Evolutionary conservation across 2,113 vertebrate genomes (phyloP).

Genomic region (Psammodynastes pulverulentus): DNA sequence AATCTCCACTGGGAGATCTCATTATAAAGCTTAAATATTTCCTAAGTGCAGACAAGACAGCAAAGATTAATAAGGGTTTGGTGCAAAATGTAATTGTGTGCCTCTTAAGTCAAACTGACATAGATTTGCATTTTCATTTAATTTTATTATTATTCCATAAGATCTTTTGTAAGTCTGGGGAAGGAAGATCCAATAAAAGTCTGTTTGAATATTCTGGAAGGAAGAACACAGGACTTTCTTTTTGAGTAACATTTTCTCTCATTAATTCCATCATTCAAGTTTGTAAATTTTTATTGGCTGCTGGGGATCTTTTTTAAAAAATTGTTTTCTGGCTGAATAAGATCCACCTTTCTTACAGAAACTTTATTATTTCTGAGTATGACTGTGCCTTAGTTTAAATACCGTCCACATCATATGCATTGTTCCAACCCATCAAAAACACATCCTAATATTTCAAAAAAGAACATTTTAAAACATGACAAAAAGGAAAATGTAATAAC

Average conservation of each 20-base stretch:
- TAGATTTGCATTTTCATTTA: constrained; percentile 36
- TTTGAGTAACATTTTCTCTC: constrained; percentile 46
- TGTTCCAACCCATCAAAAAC: not conserved
- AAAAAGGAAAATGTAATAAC: not conserved
- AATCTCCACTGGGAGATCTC: constrained; percentile 17
- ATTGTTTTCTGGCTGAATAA: constrained; percentile 46
- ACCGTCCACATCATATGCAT: not conserved
- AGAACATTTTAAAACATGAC: not conserved
- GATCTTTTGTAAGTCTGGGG: constrained; percentile 44
- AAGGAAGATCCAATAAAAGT: constrained; percentile 49
- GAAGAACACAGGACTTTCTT: constrained; percentile 30
- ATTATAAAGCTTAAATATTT: not conserved
- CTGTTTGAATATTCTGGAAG: constrained; percentile 38
- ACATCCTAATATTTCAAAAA: not conserved
- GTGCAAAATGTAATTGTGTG: constrained; percentile 56
- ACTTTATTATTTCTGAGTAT: not conserved
- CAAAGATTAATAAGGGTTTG: constrained; percentile 43
- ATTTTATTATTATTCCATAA: not conserved
- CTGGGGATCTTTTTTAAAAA: constrained; percentile 57
- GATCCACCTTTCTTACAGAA: not conserved
- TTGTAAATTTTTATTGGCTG: constrained; percentile 56
- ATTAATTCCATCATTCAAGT: constrained; percentile 49
- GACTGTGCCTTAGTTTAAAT: not conserved
- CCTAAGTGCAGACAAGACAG: constrained; percentile 48
- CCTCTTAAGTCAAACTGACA: constrained; percentile 56